A percentile compares a stretch with the other conserved stretches of the same genome.
Evolutionary conservation across 2,888 invertebrate species (phyloP).

Genomic region (Dryobota labecula): DNA sequence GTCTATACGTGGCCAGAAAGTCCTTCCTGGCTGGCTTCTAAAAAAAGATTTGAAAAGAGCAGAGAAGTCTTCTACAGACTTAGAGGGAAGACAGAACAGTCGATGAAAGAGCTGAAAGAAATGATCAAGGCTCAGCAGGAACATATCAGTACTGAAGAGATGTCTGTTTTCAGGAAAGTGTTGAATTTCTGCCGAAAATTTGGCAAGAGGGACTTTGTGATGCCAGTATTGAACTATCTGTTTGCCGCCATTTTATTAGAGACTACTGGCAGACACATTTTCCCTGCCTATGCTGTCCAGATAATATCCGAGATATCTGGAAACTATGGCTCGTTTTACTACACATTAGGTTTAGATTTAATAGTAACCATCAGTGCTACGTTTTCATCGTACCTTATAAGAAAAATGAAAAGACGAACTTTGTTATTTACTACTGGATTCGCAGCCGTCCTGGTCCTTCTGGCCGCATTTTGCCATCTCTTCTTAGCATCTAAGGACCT

Average conservation of each 20-base stretch:
- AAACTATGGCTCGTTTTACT: slow-evolving; percentile 61
- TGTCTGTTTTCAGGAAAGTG: neutral
- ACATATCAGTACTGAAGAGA: neutral
- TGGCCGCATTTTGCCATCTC: slow-evolving; percentile 61
- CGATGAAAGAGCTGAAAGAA: slow-evolving; percentile 67
- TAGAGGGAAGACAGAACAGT: slow-evolving; percentile 79
- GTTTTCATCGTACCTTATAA: slow-evolving; percentile 58
- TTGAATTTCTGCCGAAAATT: slow-evolving; percentile 46
- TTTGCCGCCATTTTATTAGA: slow-evolving; percentile 67
- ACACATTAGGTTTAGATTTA: slow-evolving; percentile 69
- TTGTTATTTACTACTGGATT: slow-evolving; percentile 71
- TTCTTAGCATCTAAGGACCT: slow-evolving; percentile 55
- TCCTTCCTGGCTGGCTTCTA: slow-evolving; percentile 90
- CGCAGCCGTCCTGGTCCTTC: slow-evolving; percentile 60
- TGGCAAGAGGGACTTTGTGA: slow-evolving; percentile 50
- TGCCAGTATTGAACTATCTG: slow-evolving; percentile 64
- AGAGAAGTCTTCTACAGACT: slow-evolving; percentile 87
- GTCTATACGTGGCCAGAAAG: slow-evolving; percentile 90
- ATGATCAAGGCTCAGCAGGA: slow-evolving; percentile 70
- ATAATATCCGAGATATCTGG: slow-evolving; percentile 68
- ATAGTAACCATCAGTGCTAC: slow-evolving; percentile 65
- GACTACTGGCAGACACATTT: slow-evolving; percentile 68
- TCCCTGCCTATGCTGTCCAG: slow-evolving; percentile 71
- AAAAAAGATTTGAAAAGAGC: slow-evolving; percentile 83
- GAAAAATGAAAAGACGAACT: slow-evolving; percentile 65